Conservation (phyloP, 2,888 invertebrate species). For the Amphipoea oculea region DNA sequence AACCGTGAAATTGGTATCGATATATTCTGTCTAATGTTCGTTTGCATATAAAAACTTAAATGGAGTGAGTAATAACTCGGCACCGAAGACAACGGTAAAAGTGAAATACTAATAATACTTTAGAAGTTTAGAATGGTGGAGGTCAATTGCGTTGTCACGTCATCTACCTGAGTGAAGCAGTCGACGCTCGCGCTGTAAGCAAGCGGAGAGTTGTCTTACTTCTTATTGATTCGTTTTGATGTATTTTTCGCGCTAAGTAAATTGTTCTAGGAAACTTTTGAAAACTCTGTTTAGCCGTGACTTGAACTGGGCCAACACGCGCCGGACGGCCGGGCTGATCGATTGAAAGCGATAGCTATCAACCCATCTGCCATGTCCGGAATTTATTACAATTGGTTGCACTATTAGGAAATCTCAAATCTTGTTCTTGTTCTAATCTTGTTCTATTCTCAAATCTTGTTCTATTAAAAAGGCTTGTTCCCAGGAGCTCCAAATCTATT, state of each 20-base stretch:
- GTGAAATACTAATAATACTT: conserved; percentile 26
- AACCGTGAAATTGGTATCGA: conserved; percentile 46
- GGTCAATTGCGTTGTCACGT: conserved; percentile 13
- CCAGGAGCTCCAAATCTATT: no score
- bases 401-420: conserved; percentile 1
- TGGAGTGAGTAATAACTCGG: conserved; percentile 15
- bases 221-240: neutral
- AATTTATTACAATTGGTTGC: conserved; percentile 16
- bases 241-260: neutral
- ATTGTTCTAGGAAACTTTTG: neutral
- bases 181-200: neutral
- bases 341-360: conserved; percentile 25
- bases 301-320: neutral
- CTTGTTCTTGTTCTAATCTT: no score
- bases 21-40: conserved; percentile 20
- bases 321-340: neutral
- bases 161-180: conserved; percentile 7
- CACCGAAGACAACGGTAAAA: conserved; percentile 31
- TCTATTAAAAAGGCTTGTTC: no score
- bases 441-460: no score
- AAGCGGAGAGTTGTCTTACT: neutral
- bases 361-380: conserved; percentile 16
- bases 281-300: neutral
- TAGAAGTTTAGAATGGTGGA: conserved; percentile 13
- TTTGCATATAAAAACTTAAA: conserved; percentile 28